phyloP scores from a whole-genome alignment of 2,113 vertebrate species.

The Megalops atlanticus region DNA sequence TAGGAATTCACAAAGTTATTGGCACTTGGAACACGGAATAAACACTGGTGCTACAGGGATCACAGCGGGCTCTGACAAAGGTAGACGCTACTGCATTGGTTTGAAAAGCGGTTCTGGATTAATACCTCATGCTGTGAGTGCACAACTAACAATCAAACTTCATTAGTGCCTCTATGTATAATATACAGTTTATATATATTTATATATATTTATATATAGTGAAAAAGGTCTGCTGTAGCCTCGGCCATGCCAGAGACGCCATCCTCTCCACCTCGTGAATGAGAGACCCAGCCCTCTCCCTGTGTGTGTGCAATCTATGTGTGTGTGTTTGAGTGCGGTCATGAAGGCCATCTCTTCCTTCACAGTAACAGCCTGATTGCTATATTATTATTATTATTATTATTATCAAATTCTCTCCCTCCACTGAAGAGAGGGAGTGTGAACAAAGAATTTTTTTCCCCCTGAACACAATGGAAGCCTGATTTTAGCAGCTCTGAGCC shows the following conservation, averaged over 20 bases:
- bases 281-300: background rate
- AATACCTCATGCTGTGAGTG: conserved; percentile 80
- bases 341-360: no score
- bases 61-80: conserved; percentile 62
- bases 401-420: background rate
- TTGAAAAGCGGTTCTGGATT: conserved; percentile 71
- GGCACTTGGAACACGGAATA: conserved; percentile 87
- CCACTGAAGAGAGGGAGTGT: background rate
- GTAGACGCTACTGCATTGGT: conserved; percentile 63
- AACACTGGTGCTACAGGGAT: conserved; percentile 70
- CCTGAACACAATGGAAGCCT: background rate
- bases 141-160: conserved; percentile 77
- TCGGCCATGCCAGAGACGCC: conserved; percentile 45
- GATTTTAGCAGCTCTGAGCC: background rate
- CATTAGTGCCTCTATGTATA: conserved; percentile 76
- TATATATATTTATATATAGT: conserved; percentile 60
- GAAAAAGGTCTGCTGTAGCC: conserved; percentile 51
- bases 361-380: no score
- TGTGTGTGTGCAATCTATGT: background rate
- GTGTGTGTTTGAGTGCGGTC: background rate
- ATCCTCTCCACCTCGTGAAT: conserved; percentile 46
- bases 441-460: background rate
- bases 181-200: conserved; percentile 77
- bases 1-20: conserved; percentile 85
- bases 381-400: no score